These are phyloP conservation scores for Bergia puertoricense DNA, from an alignment of 92 coral and sea anemone species.

Conservation along the genomic window DNA sequence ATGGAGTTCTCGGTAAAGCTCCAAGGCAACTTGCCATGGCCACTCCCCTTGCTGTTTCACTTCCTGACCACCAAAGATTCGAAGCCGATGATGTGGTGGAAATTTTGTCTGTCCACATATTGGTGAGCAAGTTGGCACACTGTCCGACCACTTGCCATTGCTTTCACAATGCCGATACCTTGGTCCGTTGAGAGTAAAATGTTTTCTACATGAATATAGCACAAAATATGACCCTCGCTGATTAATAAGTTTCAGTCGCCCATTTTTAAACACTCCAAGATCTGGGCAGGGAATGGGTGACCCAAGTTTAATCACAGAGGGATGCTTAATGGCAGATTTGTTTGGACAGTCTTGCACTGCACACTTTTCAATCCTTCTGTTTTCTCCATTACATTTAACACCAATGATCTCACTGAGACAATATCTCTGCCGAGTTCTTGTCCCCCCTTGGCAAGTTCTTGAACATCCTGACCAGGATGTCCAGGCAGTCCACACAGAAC, in stretches of 20 bases:
- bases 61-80: conserved; percentile 68
- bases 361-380: conserved; percentile 59
- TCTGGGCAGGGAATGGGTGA: conserved; percentile 75
- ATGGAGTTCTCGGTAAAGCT: conserved; percentile 47
- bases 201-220: conserved; percentile 67
- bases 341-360: conserved; percentile 56
- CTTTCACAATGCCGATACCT: conserved; percentile 88
- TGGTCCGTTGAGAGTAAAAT: conserved; percentile 69
- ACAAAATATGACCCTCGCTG: conserved; percentile 79
- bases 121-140: conserved; percentile 69
- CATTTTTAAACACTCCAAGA: conserved; percentile 78
- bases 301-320: conserved; percentile 60
- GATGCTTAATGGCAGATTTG: conserved; percentile 53
- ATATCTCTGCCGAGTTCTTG: conserved; percentile 66
- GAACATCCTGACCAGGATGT: conserved; percentile 85
- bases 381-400: conserved; percentile 74
- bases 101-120: conserved; percentile 77
- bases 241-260: conserved; percentile 67
- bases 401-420: conserved; percentile 75
- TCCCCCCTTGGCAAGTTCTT: conserved; percentile 76
- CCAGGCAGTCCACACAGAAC: conserved; percentile 89
- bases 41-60: conserved; percentile 72
- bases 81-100: conserved; percentile 59
- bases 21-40: conserved; percentile 98
- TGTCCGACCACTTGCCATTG: conserved; percentile 86